Conservation (phyloP, 2,797 vertebrate species). For the Chaunax sp. region DNA sequence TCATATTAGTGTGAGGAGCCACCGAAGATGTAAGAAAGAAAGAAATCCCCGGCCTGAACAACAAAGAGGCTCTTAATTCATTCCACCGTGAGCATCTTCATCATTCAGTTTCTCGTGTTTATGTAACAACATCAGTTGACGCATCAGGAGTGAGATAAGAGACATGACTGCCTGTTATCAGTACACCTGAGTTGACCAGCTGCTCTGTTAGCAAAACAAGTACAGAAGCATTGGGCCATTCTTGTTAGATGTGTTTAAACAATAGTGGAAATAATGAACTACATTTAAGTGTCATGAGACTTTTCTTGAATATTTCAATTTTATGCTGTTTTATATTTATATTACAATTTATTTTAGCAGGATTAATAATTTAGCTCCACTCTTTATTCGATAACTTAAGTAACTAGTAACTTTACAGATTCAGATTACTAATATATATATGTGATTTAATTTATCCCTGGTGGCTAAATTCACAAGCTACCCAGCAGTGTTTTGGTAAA, state of each 20-base stretch:
- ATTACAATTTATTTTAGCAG: too few species aligned
- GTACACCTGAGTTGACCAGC: background rate
- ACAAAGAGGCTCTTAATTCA: slow-evolving; percentile 2
- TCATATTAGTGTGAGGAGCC: background rate
- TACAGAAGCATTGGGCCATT: background rate
- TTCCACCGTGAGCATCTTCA: background rate
- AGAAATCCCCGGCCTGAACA: background rate
- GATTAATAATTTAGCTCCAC: too few species aligned
- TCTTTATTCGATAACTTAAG: background rate
- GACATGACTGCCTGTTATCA: slow-evolving; percentile 1
- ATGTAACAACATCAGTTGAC: slow-evolving; percentile 27
- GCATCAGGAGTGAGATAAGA: slow-evolving; percentile 5
- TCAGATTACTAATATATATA: background rate
- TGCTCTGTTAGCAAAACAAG: slow-evolving; percentile 18
- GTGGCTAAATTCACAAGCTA: too few species aligned
- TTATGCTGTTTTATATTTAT: too few species aligned
- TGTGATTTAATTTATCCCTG: too few species aligned
- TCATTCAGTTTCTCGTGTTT: slow-evolving; percentile 16
- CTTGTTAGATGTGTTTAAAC: background rate
- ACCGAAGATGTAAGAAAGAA: too few species aligned
- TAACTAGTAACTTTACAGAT: background rate
- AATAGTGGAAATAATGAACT: background rate
- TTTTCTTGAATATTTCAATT: too few species aligned
- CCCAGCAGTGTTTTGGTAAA: too few species aligned
- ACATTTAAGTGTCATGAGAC: too few species aligned